Percentiles rank a stretch among this genome's conserved stretches.
phyloP scores from a whole-genome alignment of 2,113 vertebrate genomes.

The Tachuris rubrigastra region DNA sequence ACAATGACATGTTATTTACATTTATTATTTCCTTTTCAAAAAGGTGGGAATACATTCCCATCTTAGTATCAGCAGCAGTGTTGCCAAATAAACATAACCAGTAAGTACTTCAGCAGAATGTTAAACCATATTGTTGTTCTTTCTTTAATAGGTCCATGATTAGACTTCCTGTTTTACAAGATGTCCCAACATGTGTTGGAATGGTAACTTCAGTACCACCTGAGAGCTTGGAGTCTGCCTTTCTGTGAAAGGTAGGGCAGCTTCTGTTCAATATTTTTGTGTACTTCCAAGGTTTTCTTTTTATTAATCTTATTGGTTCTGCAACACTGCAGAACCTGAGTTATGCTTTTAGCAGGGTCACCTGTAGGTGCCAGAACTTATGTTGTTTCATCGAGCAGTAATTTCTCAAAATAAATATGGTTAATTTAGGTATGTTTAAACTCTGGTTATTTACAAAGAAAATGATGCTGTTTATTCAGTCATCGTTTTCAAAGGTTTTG shows the following conservation, averaged over 20 bases:
- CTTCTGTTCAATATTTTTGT: conserved; percentile 38
- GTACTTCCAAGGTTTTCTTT: conserved; percentile 44
- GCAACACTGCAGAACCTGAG: background rate
- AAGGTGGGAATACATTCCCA: conserved; percentile 1
- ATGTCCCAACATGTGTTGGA: conserved; percentile 29
- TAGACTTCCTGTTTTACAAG: conserved; percentile 45
- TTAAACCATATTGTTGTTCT: conserved; percentile 54
- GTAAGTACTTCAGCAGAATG: conserved; percentile 4
- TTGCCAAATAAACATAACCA: conserved; percentile 67
- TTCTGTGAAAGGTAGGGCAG: conserved; percentile 48
- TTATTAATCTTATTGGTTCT: conserved; percentile 54
- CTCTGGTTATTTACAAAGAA: background rate
- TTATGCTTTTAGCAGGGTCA: background rate
- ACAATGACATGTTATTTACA: background rate
- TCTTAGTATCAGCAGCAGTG: conserved; percentile 64
- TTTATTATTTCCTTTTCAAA: background rate
- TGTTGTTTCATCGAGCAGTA: background rate
- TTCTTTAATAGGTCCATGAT: conserved; percentile 56
- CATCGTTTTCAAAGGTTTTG: background rate
- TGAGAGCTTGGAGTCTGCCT: conserved; percentile 41
- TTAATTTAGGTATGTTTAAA: background rate
- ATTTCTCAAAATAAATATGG: conserved; percentile 9
- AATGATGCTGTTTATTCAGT: background rate
- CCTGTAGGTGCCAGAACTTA: background rate
- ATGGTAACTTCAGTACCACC: conserved; percentile 4